Conservation (phyloP, 2,113 vertebrate species). For the Gymnocephalus cernua region DNA sequence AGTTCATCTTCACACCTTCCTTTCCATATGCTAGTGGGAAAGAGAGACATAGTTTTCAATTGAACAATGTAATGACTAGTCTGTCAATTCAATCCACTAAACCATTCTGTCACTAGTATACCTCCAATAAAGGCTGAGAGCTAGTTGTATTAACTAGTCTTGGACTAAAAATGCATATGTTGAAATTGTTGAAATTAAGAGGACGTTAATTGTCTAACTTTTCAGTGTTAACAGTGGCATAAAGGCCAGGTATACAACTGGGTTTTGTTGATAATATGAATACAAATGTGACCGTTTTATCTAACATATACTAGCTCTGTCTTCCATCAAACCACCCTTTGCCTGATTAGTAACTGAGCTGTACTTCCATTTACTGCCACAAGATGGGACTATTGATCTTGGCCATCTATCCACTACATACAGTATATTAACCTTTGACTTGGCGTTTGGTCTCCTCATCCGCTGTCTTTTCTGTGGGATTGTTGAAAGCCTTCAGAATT, state of each 20-base stretch:
- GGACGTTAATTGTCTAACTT: background rate
- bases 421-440: conserved; percentile 91
- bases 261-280: background rate
- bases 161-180: background rate
- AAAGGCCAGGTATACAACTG: no score
- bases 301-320: background rate
- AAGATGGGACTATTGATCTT: conserved; percentile 86
- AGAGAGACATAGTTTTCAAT: conserved; percentile 4
- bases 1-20: conserved; percentile 98
- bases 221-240: background rate
- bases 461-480: conserved; percentile 96
- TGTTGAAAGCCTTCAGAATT: conserved; percentile 97
- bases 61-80: background rate
- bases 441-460: conserved; percentile 96
- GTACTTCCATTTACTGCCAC: conserved; percentile 65
- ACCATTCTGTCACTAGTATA: background rate
- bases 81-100: background rate
- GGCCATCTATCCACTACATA: background rate
- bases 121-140: background rate
- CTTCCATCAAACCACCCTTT: background rate
- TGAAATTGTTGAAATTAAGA: background rate
- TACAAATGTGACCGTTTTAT: background rate
- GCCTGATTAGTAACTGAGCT: conserved; percentile 10
- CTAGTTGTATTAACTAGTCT: no score
- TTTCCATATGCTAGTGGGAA: conserved; percentile 91